Conservation (phyloP, 2,888 invertebrate species). For the Parnassius orleans region DNA sequence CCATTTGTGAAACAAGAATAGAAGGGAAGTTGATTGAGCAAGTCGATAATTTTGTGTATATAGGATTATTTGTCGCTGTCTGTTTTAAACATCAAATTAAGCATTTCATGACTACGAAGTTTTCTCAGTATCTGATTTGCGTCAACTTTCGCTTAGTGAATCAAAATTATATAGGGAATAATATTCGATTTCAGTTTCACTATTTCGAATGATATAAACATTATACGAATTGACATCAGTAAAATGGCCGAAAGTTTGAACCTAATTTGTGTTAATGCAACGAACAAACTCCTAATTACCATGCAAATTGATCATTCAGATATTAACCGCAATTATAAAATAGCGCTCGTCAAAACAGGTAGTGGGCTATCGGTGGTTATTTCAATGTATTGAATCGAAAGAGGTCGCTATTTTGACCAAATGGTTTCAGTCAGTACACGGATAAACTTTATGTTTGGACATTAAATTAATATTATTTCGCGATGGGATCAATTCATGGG, state of each 20-base stretch:
- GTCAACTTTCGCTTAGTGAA: neutral
- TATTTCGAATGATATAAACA: constrained; percentile 12
- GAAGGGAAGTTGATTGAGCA: too few species aligned
- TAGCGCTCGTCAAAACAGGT: constrained; percentile 33
- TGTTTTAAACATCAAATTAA: too few species aligned
- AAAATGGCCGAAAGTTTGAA: constrained; percentile 52
- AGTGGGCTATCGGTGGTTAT: constrained; percentile 9
- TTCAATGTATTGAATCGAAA: constrained; percentile 16
- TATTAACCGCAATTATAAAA: constrained; percentile 63
- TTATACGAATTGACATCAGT: constrained; percentile 33
- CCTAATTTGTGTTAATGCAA: constrained; percentile 71
- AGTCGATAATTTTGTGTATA: too few species aligned
- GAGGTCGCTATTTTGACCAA: constrained; percentile 3
- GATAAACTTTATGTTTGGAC: constrained; percentile 13
- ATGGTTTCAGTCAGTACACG: constrained; percentile 15
- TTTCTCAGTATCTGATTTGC: too few species aligned
- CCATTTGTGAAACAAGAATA: too few species aligned
- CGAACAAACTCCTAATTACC: constrained; percentile 66
- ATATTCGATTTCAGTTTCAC: neutral
- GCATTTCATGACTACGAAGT: too few species aligned
- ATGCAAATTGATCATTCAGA: constrained; percentile 75
- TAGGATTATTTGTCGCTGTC: too few species aligned
- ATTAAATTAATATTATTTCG: constrained; percentile 18
- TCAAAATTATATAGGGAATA: constrained; percentile 8
- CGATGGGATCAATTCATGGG: constrained; percentile 8